Percentiles rank a stretch among this genome's conserved stretches.
Conservation (phyloP, 2,888 invertebrate species). For the Flabesymbios commensalis region DNA sequence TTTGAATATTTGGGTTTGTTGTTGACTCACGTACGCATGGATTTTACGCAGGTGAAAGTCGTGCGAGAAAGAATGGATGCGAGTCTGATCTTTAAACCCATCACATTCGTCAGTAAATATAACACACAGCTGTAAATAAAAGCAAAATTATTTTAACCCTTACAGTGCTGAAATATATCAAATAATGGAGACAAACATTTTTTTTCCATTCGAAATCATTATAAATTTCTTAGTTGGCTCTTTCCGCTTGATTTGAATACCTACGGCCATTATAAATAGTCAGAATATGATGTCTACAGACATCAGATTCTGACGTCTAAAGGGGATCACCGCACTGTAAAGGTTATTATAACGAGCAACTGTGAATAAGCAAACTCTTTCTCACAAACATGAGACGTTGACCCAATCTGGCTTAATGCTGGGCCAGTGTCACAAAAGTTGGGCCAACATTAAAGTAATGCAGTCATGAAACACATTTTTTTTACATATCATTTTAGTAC, state of each 20-base stretch:
- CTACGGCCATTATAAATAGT: too few relatives aligned
- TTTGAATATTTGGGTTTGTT: conserved; percentile 41
- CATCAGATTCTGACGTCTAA: too few relatives aligned
- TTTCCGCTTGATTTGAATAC: too few relatives aligned
- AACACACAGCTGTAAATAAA: conserved; percentile 24
- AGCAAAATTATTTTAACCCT: neutral
- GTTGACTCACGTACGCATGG: conserved; percentile 64
- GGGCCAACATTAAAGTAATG: neutral
- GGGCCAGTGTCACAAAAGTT: neutral
- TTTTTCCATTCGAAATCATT: too few relatives aligned
- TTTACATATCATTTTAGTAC: too few relatives aligned
- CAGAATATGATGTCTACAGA: too few relatives aligned
- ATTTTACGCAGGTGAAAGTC: conserved; percentile 76
- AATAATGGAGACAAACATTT: neutral
- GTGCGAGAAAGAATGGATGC: conserved; percentile 77
- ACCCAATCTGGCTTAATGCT: neutral
- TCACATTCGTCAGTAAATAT: conserved; percentile 64
- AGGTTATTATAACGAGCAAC: neutral
- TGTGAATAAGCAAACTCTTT: neutral
- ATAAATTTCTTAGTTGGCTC: too few relatives aligned
- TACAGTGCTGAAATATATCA: too few relatives aligned
- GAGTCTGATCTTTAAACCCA: conserved; percentile 73
- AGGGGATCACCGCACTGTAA: too few relatives aligned
- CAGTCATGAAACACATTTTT: too few relatives aligned
- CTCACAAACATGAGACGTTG: too few relatives aligned